Conservation (phyloP, 2,113 vertebrate genomes). For the Phylloscopus trochiloides region DNA sequence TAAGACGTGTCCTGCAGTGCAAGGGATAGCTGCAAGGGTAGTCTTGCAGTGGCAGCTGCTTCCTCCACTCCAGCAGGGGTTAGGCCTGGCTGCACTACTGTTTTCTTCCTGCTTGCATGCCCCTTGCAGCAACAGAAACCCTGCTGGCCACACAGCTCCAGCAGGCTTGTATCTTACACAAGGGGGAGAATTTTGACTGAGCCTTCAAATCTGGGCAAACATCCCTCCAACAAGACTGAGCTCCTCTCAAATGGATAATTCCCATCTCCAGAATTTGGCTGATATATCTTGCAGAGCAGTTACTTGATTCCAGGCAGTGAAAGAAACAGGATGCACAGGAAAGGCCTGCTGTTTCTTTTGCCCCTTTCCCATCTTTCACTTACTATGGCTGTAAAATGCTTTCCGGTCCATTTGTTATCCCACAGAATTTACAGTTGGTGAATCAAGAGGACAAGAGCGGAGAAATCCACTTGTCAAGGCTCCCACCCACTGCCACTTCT, state of each 20-base stretch:
- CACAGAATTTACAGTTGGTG: neutral
- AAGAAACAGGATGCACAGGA: neutral
- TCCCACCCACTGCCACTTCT: neutral
- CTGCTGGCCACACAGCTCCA: neutral
- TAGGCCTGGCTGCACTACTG: neutral
- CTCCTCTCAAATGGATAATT: neutral
- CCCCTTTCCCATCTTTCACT: neutral
- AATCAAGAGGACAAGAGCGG: neutral
- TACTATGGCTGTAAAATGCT: neutral
- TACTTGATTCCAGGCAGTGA: neutral
- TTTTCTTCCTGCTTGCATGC: neutral
- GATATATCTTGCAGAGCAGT: neutral
- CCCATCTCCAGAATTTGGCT: neutral
- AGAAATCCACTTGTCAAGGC: neutral
- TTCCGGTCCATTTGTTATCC: neutral
- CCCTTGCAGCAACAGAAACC: neutral
- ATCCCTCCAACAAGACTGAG: rapidly evolving
- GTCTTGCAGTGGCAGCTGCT: neutral
- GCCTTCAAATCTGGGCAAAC: neutral
- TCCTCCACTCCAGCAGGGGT: neutral
- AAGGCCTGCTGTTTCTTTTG: neutral
- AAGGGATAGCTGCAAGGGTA: neutral
- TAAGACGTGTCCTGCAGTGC: neutral
- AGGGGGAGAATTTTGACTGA: neutral
- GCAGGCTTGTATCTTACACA: neutral